Base-by-base conservation (phyloP, 53 echinoderm and acorn worm genomes). In the Antedon mediterranea region DNA sequence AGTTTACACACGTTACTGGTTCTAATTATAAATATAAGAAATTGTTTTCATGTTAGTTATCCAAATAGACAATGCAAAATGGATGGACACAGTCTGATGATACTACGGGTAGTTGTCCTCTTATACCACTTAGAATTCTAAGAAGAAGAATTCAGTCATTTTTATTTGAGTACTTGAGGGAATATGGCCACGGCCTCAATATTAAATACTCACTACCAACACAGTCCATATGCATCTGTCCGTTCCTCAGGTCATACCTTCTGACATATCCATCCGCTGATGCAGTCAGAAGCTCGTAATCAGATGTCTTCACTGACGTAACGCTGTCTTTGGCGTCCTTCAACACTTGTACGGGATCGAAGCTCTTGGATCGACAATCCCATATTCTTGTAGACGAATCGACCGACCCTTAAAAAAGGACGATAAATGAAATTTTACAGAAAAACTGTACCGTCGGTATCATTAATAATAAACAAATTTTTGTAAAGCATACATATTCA, bases 301-400 rank as follows among this genome's bases (percentile, higher is more conserved):
- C 91, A 0, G 94, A 89, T 32, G 91, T 87, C 31, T 84, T 73
- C 43, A 94, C 91, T 0, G 88, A 91, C 0, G 94, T 83, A 26
- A 94, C 75, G 41, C 87, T 90, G 79, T 94, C 94, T 32, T 83
- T 87, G 72, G 94, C 94, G 80, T 94, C 94, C 78, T 94, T 87
- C 34, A 94, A 74, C 0, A 84, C 83, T 77, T 94, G 94, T 34
- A 94, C 77, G 4, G 94, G 89, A 23, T 91, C 94, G 75, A 88
- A 80, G 42, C 89, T 91, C 28, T 87, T 75, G 44, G 94, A 94
- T 34, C 91, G 82, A 41, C 94, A 94, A 76, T 94, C 94, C 94
- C 94, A 94, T 31, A 89, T 80, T 74, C 80, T 78, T 28, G 91
- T 87, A 20, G 89, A 83, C 27, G 94, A 87, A 83, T 94, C 94